Evolutionary conservation across 2,113 vertebrate species (phyloP), one percentile per base, ranked within the genome.

Genomic region (Silurus meridionalis): DNA sequence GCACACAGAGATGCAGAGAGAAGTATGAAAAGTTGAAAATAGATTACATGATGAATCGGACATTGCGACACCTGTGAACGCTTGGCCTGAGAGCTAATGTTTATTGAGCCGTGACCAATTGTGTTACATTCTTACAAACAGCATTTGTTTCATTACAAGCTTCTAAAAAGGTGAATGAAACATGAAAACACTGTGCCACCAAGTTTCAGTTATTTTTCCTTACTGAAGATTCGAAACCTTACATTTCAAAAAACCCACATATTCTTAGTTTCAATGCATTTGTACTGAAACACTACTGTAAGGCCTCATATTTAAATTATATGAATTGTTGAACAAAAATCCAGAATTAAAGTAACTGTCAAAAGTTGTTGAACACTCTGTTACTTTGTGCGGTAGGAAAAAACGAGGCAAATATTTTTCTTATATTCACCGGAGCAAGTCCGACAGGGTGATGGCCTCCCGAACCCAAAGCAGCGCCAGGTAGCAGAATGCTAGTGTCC

Each of bases 371-470:
- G 4, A 55, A 57, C 1, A 10, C 25, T 77, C 52, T 7, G 15
- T 3, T 17, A 37, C 28, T 80, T 28, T 53, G 11, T 55, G 23
- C 52, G 19, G 74, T n/a, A 37, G 52, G 6, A 25, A 7, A 17
- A n/a, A 77, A n/a, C 69, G 25, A 46, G 21, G 5, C 52, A 71
- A 77, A 25, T 61, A 55, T 6, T 8, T 23, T 4, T 53, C 23
- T 55, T 28, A 57, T 10, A 55, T 57, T 85, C n/a, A 92, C 91
- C 91, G 88, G n/a, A 92, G 88, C 77, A 92, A 83, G 84, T 92
- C 91, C 4, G 85, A 53, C 64, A 92, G 87, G 3, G 91, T 91
- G 23, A 92, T n/a, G 11, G 89, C 89, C 84, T 92, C 91, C 52
- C 85, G 81, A 3, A 86, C 37, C 91, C 91, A 92, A 75, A 92